phyloP scores from a whole-genome alignment of 2,113 vertebrate genomes.

The Neodontobutis hainanensis region DNA sequence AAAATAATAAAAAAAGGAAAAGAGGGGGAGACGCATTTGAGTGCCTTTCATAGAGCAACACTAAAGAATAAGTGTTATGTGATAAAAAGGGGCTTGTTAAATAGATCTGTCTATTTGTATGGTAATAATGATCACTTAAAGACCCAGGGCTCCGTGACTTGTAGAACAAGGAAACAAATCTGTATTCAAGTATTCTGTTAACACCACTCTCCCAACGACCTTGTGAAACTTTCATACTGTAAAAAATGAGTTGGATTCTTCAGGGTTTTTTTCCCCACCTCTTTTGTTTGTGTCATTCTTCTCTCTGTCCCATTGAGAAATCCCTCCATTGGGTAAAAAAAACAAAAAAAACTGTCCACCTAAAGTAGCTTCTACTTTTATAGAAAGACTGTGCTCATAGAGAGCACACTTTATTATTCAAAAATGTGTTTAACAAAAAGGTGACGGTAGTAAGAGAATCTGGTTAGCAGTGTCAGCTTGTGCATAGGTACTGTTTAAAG shows the following conservation, averaged over 20 bases:
- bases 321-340: slow-evolving; percentile 3
- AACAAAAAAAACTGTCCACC: slow-evolving; percentile 12
- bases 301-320: slow-evolving; percentile 24
- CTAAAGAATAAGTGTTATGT: slow-evolving; percentile 83
- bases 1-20: slow-evolving; percentile 56
- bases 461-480: no score
- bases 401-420: background rate
- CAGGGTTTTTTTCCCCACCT: slow-evolving; percentile 25
- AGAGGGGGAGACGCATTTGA: slow-evolving; percentile 73
- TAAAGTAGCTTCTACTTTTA: slow-evolving; percentile 1
- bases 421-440: background rate
- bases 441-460: no score
- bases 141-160: slow-evolving; percentile 73
- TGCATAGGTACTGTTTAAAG: no score
- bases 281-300: slow-evolving; percentile 44
- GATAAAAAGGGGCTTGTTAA: slow-evolving; percentile 85
- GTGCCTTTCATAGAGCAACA: slow-evolving; percentile 79
- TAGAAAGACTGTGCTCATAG: background rate
- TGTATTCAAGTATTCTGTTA: slow-evolving; percentile 77
- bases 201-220: slow-evolving; percentile 75
- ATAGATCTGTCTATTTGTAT: slow-evolving; percentile 89
- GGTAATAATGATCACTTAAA: slow-evolving; percentile 86
- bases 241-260: slow-evolving; percentile 73
- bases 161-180: slow-evolving; percentile 80
- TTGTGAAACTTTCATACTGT: slow-evolving; percentile 81